Evolutionary conservation across 2,113 vertebrate species (phyloP), one percentile per base, ranked within the genome.

Genomic region (Otolemur garnettii): DNA sequence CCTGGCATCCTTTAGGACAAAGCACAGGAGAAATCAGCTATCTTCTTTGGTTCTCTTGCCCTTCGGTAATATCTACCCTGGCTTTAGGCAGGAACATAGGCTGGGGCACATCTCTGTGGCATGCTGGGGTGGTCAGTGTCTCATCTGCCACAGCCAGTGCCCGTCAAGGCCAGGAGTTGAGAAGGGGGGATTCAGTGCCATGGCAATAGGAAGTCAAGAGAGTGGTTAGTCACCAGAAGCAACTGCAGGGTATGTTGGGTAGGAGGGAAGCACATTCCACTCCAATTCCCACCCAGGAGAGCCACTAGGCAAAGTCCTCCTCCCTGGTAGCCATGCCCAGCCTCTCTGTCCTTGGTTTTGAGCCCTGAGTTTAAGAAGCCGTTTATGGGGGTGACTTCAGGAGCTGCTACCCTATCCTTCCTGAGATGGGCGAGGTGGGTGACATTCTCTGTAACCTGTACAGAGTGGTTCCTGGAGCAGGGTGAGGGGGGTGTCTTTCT

Each of bases 401-500:
- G 69, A 59, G 21, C 15, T 30, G 62, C 57, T 55, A 50, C 45
- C 45, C 59, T 50, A 30, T 35, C 10, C 82, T 93, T 87, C 90
- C n/a, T 94, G 93, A 99, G 99, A 99, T 99, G 99, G 99, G 99
- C 0, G 99, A 99, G 98, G 99, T 97, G 0, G 99, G 99, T 0
- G 99, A 99, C 21, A 98, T 99, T 75, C 99, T 99, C 42, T 99
- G 98, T 87, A 99, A 99, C 98, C 97, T 99, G 83, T 99, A 99
- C 97, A 99, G 99, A 0, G 98, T 99, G 97, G 98, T 99, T 50
- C 99, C 99, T 0, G 99, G 99, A 4, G 45, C 38, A 4, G 38
- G 38, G 38, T 38, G 38, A 99, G 99, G 0, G 97, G 99, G 21
- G 99, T 99, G 99, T 99, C 87, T 99, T 99, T 96, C 99, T 99